Conservation (phyloP, 53 echinoderm and acorn worm species). For the Crossaster papposus region DNA sequence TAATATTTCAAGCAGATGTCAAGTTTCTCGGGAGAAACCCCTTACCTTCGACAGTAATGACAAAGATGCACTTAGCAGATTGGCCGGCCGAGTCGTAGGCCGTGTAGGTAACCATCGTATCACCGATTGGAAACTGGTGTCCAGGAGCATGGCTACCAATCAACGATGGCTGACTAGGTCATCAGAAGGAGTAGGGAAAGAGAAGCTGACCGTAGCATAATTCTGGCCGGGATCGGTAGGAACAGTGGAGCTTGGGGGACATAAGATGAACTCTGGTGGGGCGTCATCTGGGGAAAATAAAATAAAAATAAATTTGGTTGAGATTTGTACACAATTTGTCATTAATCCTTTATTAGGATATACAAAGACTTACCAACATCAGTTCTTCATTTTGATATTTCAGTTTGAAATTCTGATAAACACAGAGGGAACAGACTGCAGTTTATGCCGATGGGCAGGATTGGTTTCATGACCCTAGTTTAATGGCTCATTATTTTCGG, state of each 20-base stretch:
- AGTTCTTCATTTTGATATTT: neutral
- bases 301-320: neutral
- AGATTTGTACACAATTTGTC: no score
- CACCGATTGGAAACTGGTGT: constrained; percentile 45
- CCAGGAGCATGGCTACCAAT: constrained; percentile 49
- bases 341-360: no score
- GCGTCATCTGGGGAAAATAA: constrained; percentile 28
- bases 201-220: constrained; percentile 33
- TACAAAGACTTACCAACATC: no score
- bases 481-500: no score
- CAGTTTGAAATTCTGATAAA: neutral
- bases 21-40: neutral
- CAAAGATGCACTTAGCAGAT: constrained; percentile 63
- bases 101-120: constrained; percentile 54
- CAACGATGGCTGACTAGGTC: constrained; percentile 1
- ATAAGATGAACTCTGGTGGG: constrained; percentile 50
- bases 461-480: no score
- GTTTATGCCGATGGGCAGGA: neutral
- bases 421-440: neutral
- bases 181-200: constrained; percentile 17
- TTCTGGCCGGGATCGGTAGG: constrained; percentile 37
- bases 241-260: constrained; percentile 18
- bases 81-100: constrained; percentile 58
- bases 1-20: no score
- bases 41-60: constrained; percentile 71